Evolutionary conservation across 2,888 invertebrate species (phyloP).

Genomic region (Mesochorus sp.): DNA sequence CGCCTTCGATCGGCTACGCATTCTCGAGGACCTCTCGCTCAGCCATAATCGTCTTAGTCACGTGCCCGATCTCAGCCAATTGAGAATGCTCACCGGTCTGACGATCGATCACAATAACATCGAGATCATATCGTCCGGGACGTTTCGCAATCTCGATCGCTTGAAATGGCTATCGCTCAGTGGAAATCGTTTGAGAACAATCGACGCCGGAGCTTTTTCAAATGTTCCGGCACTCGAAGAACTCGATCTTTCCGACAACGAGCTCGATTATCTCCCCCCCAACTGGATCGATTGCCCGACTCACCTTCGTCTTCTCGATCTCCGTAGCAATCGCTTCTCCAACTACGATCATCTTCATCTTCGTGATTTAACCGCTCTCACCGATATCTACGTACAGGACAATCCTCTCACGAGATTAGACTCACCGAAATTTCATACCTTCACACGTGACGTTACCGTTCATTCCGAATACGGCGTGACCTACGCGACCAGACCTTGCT

Average conservation of each 20-base stretch:
- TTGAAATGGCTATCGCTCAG: constrained; percentile 69
- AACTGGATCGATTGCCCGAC: constrained; percentile 66
- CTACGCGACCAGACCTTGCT: constrained; percentile 60
- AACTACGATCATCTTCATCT: constrained; percentile 49
- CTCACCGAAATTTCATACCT: constrained; percentile 41
- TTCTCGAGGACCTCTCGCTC: constrained; percentile 67
- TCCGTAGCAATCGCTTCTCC: constrained; percentile 61
- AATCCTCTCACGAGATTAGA: constrained; percentile 66
- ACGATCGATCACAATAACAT: constrained; percentile 70
- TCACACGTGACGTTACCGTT: constrained; percentile 66
- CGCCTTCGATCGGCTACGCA: constrained; percentile 61
- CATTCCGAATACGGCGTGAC: constrained; percentile 64
- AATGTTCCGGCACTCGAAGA: constrained; percentile 54
- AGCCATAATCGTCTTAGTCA: constrained; percentile 64
- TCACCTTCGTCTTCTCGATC: constrained; percentile 66
- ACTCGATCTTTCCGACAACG: constrained; percentile 67
- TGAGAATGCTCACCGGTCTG: constrained; percentile 64
- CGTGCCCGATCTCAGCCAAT: constrained; percentile 63
- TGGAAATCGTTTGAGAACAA: constrained; percentile 66
- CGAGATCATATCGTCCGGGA: constrained; percentile 53
- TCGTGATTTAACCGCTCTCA: constrained; percentile 62
- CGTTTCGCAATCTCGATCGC: constrained; percentile 62
- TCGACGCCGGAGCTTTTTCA: constrained; percentile 65
- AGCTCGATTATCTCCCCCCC: constrained; percentile 61
- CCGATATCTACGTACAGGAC: constrained; percentile 68